phyloP scores from a whole-genome alignment of 2,888 invertebrate species.

The Caenorhabditis uteleia region DNA sequence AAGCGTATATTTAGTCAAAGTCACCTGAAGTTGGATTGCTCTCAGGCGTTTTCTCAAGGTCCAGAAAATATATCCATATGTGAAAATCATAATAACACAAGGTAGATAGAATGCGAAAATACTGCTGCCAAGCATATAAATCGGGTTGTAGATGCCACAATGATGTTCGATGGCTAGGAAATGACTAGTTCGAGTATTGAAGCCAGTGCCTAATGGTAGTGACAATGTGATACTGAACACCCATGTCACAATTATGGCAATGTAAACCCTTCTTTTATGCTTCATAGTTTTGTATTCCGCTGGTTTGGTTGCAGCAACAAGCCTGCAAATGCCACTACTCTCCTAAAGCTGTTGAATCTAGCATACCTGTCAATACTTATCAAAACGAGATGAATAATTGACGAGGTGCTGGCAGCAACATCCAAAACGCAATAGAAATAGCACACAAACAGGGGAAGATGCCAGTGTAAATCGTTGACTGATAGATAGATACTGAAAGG shows the following conservation, averaged over 20 bases:
- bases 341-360: neutral
- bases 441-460: constrained; percentile 63
- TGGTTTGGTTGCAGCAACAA: constrained; percentile 68
- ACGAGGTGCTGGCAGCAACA: constrained; percentile 68
- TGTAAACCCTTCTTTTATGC: constrained; percentile 66
- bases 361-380: constrained; percentile 68
- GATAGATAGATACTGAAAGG: constrained; percentile 68
- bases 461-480: constrained; percentile 68
- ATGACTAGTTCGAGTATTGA: constrained; percentile 57
- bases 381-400: constrained; percentile 69
- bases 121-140: constrained; percentile 67
- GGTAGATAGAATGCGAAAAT: constrained; percentile 72
- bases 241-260: constrained; percentile 67
- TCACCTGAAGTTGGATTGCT: constrained; percentile 67
- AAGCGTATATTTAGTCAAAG: neutral
- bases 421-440: constrained; percentile 67
- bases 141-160: constrained; percentile 67
- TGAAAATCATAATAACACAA: constrained; percentile 72
- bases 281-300: constrained; percentile 69
- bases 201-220: constrained; percentile 66
- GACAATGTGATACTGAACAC: constrained; percentile 65
- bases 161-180: constrained; percentile 63
- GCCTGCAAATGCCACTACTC: constrained; percentile 37
- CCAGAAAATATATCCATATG: constrained; percentile 71
- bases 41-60: constrained; percentile 69